These are phyloP conservation scores for Aspiorhynchus laticeps DNA, from an alignment of 2,113 vertebrate genomes.

Conservation along the genomic window DNA sequence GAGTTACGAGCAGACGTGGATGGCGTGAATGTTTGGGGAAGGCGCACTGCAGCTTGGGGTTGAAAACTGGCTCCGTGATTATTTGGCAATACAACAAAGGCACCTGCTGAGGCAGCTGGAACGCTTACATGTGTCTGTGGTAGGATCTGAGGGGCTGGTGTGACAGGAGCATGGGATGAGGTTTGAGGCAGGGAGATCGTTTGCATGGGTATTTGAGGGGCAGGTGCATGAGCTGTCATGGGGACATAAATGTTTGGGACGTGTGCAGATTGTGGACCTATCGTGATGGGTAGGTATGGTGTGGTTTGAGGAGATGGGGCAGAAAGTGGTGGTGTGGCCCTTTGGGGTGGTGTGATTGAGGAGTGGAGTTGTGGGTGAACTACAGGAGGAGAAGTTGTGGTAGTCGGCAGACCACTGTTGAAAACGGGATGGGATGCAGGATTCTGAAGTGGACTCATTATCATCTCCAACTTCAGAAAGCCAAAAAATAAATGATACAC, in stretches of 20 bases:
- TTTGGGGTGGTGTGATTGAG: conserved; percentile 64
- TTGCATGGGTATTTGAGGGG: conserved; percentile 58
- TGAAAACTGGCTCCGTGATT: conserved; percentile 11
- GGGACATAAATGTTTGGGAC: not conserved
- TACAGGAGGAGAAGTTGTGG: not conserved
- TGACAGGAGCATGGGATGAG: conserved; percentile 60
- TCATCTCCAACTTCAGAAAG: conserved; percentile 64
- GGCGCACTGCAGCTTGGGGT: not conserved
- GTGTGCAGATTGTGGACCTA: not conserved
- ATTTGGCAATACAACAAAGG: not conserved
- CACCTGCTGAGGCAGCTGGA: not conserved
- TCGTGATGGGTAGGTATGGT: conserved; percentile 57
- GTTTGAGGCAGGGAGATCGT: conserved; percentile 63
- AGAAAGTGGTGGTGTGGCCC: conserved; percentile 61
- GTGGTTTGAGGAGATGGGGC: not conserved
- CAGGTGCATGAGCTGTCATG: conserved; percentile 24
- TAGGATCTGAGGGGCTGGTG: conserved; percentile 60
- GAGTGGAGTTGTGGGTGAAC: conserved; percentile 28
- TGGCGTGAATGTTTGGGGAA: not conserved
- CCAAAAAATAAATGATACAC: not conserved
- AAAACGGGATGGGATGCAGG: not conserved
- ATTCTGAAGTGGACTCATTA: conserved; percentile 59
- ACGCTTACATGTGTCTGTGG: too few species aligned
- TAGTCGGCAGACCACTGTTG: not conserved
- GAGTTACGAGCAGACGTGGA: conserved; percentile 26